phyloP scores from a whole-genome alignment of 1,140 invertebrate species.

The Ridgeia piscesae region DNA sequence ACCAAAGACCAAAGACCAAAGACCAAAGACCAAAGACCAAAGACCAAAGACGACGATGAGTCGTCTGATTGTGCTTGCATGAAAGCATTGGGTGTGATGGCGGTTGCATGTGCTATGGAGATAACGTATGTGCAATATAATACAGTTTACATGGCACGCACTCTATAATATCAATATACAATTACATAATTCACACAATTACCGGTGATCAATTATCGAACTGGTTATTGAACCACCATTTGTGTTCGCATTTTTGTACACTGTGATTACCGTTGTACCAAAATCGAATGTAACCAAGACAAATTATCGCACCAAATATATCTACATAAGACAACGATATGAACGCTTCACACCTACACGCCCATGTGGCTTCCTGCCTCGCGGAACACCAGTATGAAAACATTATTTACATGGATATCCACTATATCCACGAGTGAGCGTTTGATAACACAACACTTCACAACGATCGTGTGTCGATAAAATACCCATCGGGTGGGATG shows the following conservation, averaged over 20 bases:
- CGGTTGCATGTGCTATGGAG: background rate
- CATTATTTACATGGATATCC: background rate
- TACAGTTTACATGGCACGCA: background rate
- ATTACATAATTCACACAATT: background rate
- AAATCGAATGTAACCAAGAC: background rate
- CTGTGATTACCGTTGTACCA: background rate
- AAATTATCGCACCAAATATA: background rate
- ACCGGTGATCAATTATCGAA: background rate
- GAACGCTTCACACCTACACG: background rate
- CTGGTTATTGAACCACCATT: background rate
- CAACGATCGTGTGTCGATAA: background rate
- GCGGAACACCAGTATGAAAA: background rate
- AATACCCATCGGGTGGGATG: background rate
- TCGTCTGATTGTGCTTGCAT: background rate
- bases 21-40: too few relatives aligned
- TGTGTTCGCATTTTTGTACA: background rate
- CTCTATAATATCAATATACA: background rate
- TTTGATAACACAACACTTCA: background rate
- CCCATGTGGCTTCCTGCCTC: too few relatives aligned
- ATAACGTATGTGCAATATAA: background rate
- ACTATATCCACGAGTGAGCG: background rate
- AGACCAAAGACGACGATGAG: too few relatives aligned
- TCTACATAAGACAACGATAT: background rate
- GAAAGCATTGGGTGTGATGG: background rate
- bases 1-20: too few relatives aligned